These are phyloP conservation scores for Orestias chungarensis DNA, from an alignment of 2,797 vertebrate genomes.

Conservation along the genomic window DNA sequence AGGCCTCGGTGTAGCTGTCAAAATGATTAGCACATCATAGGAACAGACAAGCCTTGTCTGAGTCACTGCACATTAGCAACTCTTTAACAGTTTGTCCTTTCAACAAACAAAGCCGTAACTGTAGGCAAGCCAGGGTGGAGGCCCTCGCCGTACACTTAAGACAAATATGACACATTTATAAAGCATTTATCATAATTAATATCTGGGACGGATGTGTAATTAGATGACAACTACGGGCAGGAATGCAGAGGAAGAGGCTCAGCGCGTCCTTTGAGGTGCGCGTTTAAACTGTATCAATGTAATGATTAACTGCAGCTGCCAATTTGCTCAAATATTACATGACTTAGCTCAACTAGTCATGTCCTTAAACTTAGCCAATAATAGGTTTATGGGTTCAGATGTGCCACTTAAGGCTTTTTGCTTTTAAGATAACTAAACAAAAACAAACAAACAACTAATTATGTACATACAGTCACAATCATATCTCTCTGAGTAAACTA, in stretches of 20 bases:
- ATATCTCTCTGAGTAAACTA: slow-evolving; percentile 45
- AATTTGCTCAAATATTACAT: slow-evolving; percentile 11
- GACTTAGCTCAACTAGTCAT: slow-evolving; percentile 20
- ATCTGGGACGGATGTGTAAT: slow-evolving; percentile 3
- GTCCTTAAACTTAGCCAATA: not conserved
- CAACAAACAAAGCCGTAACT: slow-evolving; percentile 40
- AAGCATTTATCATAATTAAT: slow-evolving; percentile 18
- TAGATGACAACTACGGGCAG: slow-evolving; percentile 26
- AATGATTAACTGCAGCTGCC: slow-evolving; percentile 27
- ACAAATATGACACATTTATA: slow-evolving; percentile 27
- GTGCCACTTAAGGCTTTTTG: slow-evolving; percentile 14
- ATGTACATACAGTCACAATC: slow-evolving; percentile 31
- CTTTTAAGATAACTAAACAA: slow-evolving; percentile 30
- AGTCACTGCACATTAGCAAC: slow-evolving; percentile 38
- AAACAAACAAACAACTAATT: slow-evolving; percentile 18
- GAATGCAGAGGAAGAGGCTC: slow-evolving; percentile 29
- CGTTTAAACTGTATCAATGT: slow-evolving; percentile 22
- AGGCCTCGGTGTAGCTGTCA: slow-evolving; percentile 52
- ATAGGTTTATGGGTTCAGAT: slow-evolving; percentile 20
- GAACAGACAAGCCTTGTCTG: slow-evolving; percentile 39
- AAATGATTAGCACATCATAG: slow-evolving; percentile 49
- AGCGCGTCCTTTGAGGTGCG: not conserved
- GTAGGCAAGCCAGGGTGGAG: slow-evolving; percentile 29
- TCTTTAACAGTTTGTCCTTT: slow-evolving; percentile 47
- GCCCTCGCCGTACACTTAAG: slow-evolving; percentile 8